Conservation (phyloP, 2,888 invertebrate genomes). For the Cylindroiulus punctatus region DNA sequence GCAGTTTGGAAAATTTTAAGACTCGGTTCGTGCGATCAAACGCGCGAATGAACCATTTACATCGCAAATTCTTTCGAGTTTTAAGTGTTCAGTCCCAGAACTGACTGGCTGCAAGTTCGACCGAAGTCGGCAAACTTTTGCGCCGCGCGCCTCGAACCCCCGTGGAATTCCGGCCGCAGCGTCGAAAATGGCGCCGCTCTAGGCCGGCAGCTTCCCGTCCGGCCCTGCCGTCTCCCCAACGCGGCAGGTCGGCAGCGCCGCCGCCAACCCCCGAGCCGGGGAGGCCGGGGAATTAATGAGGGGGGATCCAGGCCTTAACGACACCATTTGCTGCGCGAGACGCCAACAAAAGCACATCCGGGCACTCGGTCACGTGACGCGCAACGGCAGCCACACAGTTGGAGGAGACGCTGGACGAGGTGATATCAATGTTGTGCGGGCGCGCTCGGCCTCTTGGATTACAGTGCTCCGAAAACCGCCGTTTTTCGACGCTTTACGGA, state of each 20-base stretch:
- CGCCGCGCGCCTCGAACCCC: no score
- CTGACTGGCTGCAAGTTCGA: no score
- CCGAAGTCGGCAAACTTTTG: no score
- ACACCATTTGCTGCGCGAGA: conserved; percentile 30
- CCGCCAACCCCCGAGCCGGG: background rate
- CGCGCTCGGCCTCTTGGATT: background rate
- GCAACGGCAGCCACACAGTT: background rate
- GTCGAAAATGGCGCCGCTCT: background rate
- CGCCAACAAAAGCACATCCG: conserved; percentile 19
- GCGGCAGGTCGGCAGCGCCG: no score
- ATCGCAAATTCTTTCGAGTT: no score
- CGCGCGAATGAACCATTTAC: no score
- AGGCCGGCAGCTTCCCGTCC: background rate
- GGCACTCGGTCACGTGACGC: conserved; percentile 27
- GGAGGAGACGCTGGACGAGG: background rate
- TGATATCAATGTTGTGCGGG: conserved; percentile 41
- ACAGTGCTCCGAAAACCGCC: background rate
- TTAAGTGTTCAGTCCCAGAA: no score
- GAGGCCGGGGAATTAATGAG: conserved; percentile 33
- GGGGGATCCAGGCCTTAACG: conserved; percentile 45
- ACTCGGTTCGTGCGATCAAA: no score
- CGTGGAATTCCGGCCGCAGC: conserved; percentile 13
- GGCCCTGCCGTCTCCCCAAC: no score
- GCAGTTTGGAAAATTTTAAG: no score
- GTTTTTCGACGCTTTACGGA: background rate